These are phyloP conservation scores for Napeogenes sylphis DNA, from an alignment of 2,888 invertebrate genomes.

Conservation along the genomic window DNA sequence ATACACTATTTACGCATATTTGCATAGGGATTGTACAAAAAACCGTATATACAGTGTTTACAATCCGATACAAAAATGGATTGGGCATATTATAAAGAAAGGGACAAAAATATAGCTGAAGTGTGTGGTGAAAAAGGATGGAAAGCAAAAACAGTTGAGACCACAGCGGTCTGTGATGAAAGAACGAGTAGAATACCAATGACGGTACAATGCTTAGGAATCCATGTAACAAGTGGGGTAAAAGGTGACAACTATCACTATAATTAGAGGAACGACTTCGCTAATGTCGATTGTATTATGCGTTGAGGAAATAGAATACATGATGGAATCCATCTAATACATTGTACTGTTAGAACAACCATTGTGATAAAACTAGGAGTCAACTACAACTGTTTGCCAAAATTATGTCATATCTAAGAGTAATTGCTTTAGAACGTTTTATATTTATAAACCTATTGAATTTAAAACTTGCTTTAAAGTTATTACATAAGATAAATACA, in stretches of 20 bases:
- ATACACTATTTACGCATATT: slow-evolving; percentile 42
- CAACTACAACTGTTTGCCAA: too few relatives aligned
- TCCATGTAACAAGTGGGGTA: slow-evolving; percentile 70
- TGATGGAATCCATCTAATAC: slow-evolving; percentile 19
- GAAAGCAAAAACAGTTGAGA: slow-evolving; percentile 60
- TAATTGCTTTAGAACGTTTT: too few relatives aligned
- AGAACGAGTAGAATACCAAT: slow-evolving; percentile 55
- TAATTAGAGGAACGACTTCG: slow-evolving; percentile 52
- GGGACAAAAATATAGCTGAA: slow-evolving; percentile 43
- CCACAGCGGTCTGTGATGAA: slow-evolving; percentile 63
- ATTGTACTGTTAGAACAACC: slow-evolving; percentile 20
- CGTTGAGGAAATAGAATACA: slow-evolving; percentile 30
- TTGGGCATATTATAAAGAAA: slow-evolving; percentile 55
- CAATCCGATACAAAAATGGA: slow-evolving; percentile 49
- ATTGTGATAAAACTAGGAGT: not conserved
- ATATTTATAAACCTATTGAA: too few relatives aligned
- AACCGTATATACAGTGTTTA: slow-evolving; percentile 50
- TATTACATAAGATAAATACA: not conserved
- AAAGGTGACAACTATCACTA: slow-evolving; percentile 70
- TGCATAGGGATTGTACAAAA: slow-evolving; percentile 57
- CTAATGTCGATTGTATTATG: slow-evolving; percentile 39
- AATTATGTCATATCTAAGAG: too few relatives aligned
- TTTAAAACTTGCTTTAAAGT: too few relatives aligned
- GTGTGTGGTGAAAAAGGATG: slow-evolving; percentile 46
- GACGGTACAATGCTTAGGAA: slow-evolving; percentile 66